Base-by-base conservation (phyloP, 2,888 invertebrate genomes). In the Yponomeuta sedellus region DNA sequence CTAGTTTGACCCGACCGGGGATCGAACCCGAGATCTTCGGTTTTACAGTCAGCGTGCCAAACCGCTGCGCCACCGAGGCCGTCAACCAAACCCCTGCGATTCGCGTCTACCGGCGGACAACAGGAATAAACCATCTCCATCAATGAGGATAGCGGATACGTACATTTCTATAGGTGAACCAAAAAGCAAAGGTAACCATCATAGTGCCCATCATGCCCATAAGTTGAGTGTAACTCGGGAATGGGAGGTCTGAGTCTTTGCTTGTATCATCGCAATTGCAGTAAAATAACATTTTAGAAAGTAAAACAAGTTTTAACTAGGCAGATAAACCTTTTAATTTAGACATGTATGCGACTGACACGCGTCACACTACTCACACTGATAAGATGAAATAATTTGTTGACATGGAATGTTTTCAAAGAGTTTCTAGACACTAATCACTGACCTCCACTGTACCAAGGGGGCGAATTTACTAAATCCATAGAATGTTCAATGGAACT, bases 181-280 rank as follows among this genome's bases (percentile, higher is more conserved):
- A 88, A 70, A 80, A 80, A 2, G 74, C 78, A 19, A 82, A 67
- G 16, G 83, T 82, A n/a, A 76, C 78, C 1, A 83, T 20, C 70
- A 86, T 78, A 25, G 82, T 82, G n/a, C 81, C 82, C 59, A 86
- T 67, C 86, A 88, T 88, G 39, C 88, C 88, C 82, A 83, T 86
- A 39, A 89, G 75, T 76, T 89, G 88, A 11, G 79, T 78, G 6
- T 74, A 65, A 70, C 73, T 86, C 22, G 86, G 88, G 72, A 89
- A 89, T 57, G 66, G 65, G 67, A 81, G 77, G 34, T 77, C 75
- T 25, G 63, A 16, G 22, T 75, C 71, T 25, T 70, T 64, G 59
- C 59, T 59, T 22, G 44, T 16, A 12, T 52, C 16, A 20, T 25
- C 59, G 25, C 59, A 59, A 59, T 59, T 59, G 25, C 59, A 59